phyloP scores from a whole-genome alignment of 2,888 invertebrate genomes.

The Tenthredo livida region DNA sequence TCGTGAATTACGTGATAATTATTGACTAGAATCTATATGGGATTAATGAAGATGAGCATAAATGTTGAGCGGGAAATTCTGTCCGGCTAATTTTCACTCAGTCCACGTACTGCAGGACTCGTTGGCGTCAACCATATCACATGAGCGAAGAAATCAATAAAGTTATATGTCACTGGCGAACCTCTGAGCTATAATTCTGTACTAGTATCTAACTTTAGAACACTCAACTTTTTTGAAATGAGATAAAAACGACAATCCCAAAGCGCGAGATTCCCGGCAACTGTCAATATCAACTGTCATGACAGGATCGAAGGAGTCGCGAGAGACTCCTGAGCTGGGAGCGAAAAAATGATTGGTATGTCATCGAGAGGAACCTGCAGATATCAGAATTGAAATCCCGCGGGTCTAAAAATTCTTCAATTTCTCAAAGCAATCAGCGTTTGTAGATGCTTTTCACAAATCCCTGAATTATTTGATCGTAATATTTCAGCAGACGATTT shows the following conservation, averaged over 20 bases:
- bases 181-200: conserved; percentile 5
- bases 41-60: neutral
- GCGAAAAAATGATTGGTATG: conserved; percentile 33
- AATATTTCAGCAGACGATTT: neutral
- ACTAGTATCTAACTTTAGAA: conserved; percentile 7
- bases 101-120: conserved; percentile 27
- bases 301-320: neutral
- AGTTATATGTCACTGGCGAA: conserved; percentile 41
- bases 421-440: neutral
- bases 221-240: neutral
- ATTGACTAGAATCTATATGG: neutral
- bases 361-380: conserved; percentile 5
- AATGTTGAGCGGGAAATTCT: neutral
- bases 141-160: conserved; percentile 34
- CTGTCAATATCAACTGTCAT: conserved; percentile 37
- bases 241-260: conserved; percentile 22
- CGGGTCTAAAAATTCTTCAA: conserved; percentile 26
- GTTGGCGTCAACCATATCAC: conserved; percentile 28
- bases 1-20: neutral
- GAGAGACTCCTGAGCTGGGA: conserved; percentile 1
- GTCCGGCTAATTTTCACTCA: conserved; percentile 19
- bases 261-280: neutral
- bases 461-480: conserved; percentile 22
- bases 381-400: conserved; percentile 33
- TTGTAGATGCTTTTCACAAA: neutral